phyloP scores from a whole-genome alignment of 2,888 invertebrate species.

The Lordiphosa andalusiaca region DNA sequence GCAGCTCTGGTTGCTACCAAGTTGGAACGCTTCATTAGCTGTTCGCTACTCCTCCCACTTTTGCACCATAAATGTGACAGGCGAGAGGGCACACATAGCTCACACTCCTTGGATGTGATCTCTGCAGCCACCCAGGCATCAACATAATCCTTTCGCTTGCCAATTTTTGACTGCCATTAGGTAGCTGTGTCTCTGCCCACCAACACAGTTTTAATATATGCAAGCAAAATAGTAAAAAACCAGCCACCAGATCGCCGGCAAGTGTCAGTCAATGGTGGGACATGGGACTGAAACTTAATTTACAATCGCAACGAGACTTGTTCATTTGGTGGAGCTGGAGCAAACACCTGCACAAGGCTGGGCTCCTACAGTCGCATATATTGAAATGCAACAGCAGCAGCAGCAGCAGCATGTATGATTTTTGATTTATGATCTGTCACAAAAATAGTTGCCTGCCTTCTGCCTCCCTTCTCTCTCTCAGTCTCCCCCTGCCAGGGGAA shows the following conservation, averaged over 20 bases:
- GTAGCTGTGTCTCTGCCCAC: too few species aligned
- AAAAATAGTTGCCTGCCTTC: slow-evolving; percentile 65
- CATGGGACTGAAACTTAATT: slow-evolving; percentile 57
- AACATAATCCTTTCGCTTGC: too few species aligned
- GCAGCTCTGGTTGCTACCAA: too few species aligned
- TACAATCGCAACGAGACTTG: slow-evolving; percentile 55
- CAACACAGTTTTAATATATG: too few species aligned
- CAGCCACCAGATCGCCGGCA: too few species aligned
- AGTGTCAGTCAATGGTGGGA: slow-evolving; percentile 42
- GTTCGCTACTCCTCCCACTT: slow-evolving; percentile 12
- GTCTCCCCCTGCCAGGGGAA: too few species aligned
- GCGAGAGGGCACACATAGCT: too few species aligned
- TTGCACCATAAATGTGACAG: slow-evolving; percentile 29
- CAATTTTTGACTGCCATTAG: too few species aligned
- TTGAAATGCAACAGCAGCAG: slow-evolving; percentile 61
- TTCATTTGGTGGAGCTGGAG: slow-evolving; percentile 60
- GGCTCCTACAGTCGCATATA: slow-evolving; percentile 23
- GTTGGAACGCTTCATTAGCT: slow-evolving; percentile 17
- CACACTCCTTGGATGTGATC: too few species aligned
- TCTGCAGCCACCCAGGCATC: too few species aligned
- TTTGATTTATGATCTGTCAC: slow-evolving; percentile 79
- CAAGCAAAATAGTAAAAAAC: too few species aligned
- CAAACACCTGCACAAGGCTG: slow-evolving; percentile 66
- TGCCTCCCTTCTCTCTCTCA: slow-evolving; percentile 17
- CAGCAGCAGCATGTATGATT: slow-evolving; percentile 76